Evolutionary conservation across 2,797 vertebrate species (phyloP).

Genomic region (Cygnus olor): DNA sequence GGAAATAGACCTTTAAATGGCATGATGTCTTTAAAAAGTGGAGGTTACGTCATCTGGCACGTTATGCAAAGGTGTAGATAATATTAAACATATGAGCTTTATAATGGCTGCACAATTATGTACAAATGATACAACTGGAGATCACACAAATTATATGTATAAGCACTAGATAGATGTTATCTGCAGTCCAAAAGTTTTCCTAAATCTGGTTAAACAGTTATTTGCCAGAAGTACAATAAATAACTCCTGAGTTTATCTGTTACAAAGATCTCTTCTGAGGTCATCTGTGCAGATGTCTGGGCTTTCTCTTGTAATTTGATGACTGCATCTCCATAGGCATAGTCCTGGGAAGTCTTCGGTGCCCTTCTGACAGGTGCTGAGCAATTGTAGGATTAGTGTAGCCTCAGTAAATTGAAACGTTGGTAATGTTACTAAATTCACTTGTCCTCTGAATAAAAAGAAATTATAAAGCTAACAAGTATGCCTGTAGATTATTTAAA

Average conservation of each 20-base stretch:
- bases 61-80: background rate
- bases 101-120: constrained; percentile 43
- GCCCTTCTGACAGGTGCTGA: constrained; percentile 54
- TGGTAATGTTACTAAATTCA: background rate
- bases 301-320: constrained; percentile 53
- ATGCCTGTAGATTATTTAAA: background rate
- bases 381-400: constrained; percentile 35
- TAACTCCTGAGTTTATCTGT: constrained; percentile 56
- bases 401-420: constrained; percentile 7
- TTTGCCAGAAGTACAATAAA: constrained; percentile 48
- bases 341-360: constrained; percentile 17
- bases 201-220: constrained; percentile 53
- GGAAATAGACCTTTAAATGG: constrained; percentile 52
- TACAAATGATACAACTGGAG: constrained; percentile 44
- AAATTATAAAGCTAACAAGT: constrained; percentile 5
- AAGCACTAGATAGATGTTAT: constrained; percentile 53
- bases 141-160: constrained; percentile 51
- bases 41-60: constrained; percentile 21
- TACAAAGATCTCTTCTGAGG: constrained; percentile 49
- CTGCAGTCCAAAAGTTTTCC: constrained; percentile 3
- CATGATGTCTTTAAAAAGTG: background rate
- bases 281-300: constrained; percentile 50
- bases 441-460: background rate
- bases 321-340: constrained; percentile 23
- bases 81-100: constrained; percentile 12